A percentile compares a stretch with the other conserved stretches of the same genome.
phyloP scores from a whole-genome alignment of 2,797 vertebrate genomes.

The Macrochelys suwanniensis region DNA sequence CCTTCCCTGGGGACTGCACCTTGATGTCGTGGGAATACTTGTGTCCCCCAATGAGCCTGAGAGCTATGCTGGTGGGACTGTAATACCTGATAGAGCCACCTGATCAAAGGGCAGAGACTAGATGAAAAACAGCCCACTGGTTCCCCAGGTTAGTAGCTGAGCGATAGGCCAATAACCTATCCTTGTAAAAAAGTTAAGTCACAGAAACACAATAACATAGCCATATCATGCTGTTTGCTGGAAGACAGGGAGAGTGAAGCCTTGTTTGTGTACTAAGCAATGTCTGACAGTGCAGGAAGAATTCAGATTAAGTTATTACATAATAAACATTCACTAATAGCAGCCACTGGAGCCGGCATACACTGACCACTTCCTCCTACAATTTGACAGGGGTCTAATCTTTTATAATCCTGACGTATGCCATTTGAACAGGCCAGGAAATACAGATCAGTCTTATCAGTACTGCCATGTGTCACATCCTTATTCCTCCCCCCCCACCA shows the following conservation, averaged over 20 bases:
- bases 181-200: not conserved
- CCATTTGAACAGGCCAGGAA: not conserved
- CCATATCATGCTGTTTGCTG: not conserved
- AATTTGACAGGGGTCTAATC: not conserved
- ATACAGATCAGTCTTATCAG: not conserved
- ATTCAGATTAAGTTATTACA: not conserved
- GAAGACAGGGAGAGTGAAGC: not conserved
- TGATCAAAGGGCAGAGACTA: not conserved
- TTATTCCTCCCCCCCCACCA: not conserved
- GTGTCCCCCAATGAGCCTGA: not conserved
- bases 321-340: conserved; percentile 54
- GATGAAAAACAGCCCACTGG: not conserved
- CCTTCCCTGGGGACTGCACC: too few species aligned
- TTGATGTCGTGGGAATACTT: not conserved
- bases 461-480: not conserved
- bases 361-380: not conserved
- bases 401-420: not conserved
- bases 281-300: not conserved
- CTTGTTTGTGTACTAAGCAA: not conserved
- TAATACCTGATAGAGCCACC: not conserved
- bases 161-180: not conserved
- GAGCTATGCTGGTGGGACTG: not conserved
- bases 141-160: not conserved
- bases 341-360: not conserved
- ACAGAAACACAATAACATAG: not conserved